Evolutionary conservation across 2,888 invertebrate species (phyloP).

Genomic region (Ochropacha duplaris): DNA sequence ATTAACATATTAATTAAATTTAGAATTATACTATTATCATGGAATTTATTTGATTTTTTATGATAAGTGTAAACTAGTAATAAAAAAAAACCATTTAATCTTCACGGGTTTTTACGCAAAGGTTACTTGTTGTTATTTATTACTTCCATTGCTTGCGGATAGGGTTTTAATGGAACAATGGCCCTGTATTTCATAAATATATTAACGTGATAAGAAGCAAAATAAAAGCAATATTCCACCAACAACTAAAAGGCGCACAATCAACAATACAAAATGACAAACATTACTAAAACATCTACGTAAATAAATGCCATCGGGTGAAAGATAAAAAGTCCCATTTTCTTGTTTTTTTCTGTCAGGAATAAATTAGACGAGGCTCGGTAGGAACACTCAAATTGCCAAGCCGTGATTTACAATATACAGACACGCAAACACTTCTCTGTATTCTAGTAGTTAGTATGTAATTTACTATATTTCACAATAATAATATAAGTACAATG

Average conservation of each 20-base stretch:
- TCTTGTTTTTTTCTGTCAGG: neutral
- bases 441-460: neutral
- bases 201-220: too few species aligned
- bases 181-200: too few species aligned
- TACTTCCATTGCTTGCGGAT: too few species aligned
- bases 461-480: too few species aligned
- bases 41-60: too few species aligned
- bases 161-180: too few species aligned
- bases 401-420: neutral
- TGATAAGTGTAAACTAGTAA: too few species aligned
- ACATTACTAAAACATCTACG: neutral
- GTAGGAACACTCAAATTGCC: slow-evolving; percentile 3
- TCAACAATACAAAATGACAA: neutral
- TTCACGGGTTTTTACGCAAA: too few species aligned
- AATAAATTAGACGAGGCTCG: neutral
- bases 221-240: neutral
- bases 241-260: neutral
- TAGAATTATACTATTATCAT: too few species aligned
- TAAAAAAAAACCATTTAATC: too few species aligned
- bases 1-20: too few species aligned
- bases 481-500: neutral
- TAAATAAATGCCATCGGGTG: slow-evolving; percentile 2
- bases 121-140: too few species aligned
- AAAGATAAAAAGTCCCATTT: slow-evolving; percentile 4
- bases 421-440: neutral